Evolutionary conservation across 2,797 vertebrate species (phyloP).

Genomic region (Mastacembelus armatus): DNA sequence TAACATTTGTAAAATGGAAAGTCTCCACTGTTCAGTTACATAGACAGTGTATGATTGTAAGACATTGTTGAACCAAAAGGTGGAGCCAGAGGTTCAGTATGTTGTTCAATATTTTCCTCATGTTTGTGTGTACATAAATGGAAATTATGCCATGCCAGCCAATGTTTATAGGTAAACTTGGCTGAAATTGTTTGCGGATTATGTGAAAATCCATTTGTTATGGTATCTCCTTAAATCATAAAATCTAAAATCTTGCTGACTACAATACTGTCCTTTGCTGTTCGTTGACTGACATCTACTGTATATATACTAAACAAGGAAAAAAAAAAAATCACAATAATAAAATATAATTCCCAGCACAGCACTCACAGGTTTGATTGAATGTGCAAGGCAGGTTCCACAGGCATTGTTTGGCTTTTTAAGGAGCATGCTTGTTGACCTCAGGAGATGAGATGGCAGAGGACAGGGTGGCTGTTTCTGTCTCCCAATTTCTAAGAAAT

Average conservation of each 20-base stretch:
- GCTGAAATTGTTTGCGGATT: neutral
- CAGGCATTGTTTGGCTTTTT: constrained; percentile 41
- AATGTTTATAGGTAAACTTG: neutral
- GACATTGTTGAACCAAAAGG: constrained; percentile 53
- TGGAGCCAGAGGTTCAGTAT: constrained; percentile 45
- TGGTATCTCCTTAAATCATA: neutral
- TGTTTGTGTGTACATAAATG: neutral
- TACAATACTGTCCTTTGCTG: neutral
- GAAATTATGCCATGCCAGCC: neutral
- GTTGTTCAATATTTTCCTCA: neutral
- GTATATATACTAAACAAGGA: neutral
- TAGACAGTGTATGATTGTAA: neutral
- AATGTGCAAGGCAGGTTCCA: neutral
- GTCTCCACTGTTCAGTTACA: constrained; percentile 39
- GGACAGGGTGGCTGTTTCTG: constrained; percentile 24
- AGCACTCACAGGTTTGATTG: neutral
- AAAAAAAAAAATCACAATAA: neutral
- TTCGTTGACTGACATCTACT: neutral
- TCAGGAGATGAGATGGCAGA: constrained; percentile 42
- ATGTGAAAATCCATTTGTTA: neutral
- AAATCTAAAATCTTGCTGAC: neutral
- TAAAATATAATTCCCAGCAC: neutral
- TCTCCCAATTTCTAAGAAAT: too few species aligned
- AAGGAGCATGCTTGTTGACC: constrained; percentile 31
- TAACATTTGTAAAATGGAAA: constrained; percentile 67